phyloP scores from a whole-genome alignment of 2,797 vertebrate species.

The Pristis pectinata region DNA sequence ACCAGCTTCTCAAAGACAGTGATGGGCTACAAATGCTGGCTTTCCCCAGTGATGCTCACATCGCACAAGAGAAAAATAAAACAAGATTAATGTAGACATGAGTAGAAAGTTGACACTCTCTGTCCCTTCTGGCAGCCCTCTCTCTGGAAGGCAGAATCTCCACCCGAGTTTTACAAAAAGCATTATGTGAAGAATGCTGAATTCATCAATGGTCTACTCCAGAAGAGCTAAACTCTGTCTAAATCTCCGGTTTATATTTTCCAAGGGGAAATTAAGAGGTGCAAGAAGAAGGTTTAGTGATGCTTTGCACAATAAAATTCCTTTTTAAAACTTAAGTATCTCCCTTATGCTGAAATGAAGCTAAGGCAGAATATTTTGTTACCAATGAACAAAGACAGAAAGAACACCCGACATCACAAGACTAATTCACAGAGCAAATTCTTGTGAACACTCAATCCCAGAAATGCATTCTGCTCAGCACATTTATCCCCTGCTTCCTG shows the following conservation, averaged over 20 bases:
- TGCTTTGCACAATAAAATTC: neutral
- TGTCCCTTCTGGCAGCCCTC: neutral
- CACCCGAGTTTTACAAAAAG: too few relatives aligned
- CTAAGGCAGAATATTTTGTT: neutral
- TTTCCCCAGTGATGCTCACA: too few relatives aligned
- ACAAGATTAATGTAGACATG: too few relatives aligned
- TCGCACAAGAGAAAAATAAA: too few relatives aligned
- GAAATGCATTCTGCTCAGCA: neutral
- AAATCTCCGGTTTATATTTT: neutral
- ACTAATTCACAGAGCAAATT: neutral
- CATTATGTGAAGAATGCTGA: neutral
- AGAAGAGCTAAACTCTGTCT: neutral
- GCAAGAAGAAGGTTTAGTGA: neutral
- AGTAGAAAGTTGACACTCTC: neutral
- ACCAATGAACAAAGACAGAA: too few relatives aligned
- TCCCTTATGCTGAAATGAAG: neutral
- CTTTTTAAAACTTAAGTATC: too few relatives aligned
- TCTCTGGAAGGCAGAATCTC: neutral
- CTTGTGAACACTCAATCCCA: neutral
- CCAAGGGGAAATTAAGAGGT: neutral
- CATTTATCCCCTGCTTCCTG: slow-evolving; percentile 25
- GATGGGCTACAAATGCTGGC: too few relatives aligned
- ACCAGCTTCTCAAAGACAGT: too few relatives aligned
- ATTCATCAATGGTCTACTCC: neutral
- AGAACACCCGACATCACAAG: neutral